Conservation (phyloP, 2,113 vertebrate species). For the Marmota flaviventris region DNA sequence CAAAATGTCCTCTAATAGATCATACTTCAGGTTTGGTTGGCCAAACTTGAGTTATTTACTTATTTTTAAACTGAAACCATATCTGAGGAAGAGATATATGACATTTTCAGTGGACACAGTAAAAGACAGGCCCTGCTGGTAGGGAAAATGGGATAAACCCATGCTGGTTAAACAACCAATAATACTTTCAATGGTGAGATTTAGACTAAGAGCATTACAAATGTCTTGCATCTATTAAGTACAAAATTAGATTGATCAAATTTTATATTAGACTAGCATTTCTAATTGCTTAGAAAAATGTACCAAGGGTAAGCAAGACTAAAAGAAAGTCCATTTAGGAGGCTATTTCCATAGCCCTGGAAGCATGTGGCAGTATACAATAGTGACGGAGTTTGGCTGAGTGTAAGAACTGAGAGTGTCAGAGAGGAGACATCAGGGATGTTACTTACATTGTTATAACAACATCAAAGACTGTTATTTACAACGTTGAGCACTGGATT, state of each 20-base stretch:
- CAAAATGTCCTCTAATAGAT: not conserved
- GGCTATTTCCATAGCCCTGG: not conserved
- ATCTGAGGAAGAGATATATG: not conserved
- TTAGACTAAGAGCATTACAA: not conserved
- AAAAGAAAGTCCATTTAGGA: not conserved
- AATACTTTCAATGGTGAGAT: not conserved
- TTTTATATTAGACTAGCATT: not conserved
- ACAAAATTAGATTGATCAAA: not conserved
- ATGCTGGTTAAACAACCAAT: not conserved
- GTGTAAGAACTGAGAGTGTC: not conserved
- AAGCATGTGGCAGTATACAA: not conserved
- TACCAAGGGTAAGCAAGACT: not conserved
- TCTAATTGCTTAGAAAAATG: not conserved
- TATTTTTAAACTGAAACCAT: not conserved
- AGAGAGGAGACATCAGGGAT: not conserved
- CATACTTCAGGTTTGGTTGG: not conserved
- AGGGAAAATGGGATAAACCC: not conserved
- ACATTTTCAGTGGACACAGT: not conserved
- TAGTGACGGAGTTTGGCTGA: not conserved
- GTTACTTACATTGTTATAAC: not conserved
- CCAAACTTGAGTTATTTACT: not conserved
- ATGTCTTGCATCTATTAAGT: not conserved
- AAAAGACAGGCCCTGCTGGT: not conserved
- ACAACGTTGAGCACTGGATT: not conserved
- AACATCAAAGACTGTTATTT: not conserved